Evolutionary conservation across 2,797 vertebrate species (phyloP), one percentile per base, ranked within the genome.

Genomic region (Vespertilio murinus): DNA sequence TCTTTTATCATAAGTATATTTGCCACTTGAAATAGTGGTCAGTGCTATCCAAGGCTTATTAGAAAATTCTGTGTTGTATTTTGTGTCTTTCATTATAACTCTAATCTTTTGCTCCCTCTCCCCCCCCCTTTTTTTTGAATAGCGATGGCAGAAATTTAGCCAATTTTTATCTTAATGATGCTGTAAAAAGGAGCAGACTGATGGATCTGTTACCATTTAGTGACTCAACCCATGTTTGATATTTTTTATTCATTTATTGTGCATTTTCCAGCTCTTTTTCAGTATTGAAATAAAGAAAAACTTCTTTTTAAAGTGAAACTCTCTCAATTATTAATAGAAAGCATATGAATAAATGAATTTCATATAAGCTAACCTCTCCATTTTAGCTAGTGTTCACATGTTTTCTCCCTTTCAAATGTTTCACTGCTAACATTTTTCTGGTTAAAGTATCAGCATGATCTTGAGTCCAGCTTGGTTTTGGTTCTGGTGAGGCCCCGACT

Each of bases 41-140:
- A 49, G n/a, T 54, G 75, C 77, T 64, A 79, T 3, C 30, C 17
- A 74, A 75, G 3, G 35, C n/a, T 84, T 61, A 75, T 67, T 86
- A 79, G 47, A 45, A 90, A 81, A 88, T 45, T 59, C 59, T 88
- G 10, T 54, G 64, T 90, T 93, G 20, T 40, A 30, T 23, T 61
- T 33, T 64, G 18, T 71, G 23, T 3, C 17, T 95, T 92, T 91
- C 35, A 78, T 91, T 88, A 38, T 88, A 94, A 85, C 16, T 61
- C 12, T n/a, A 56, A 47, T 45, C 1, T 86, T 89, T 84, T 93
- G 22, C 18, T 82, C 64, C 30, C 45, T 22, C 52, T 65, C 2
- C 9, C 42, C 42, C 42, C 23, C 4, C 11, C 0, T 14, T 56
- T 87, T 79, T 85, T 87, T 69, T 0, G 17, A 90, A 30, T 2